A percentile compares a stretch with the other conserved stretches of the same genome.
These are phyloP conservation scores for Tachyglossus aculeatus DNA, from an alignment of 2,797 vertebrate species.

Conservation along the genomic window DNA sequence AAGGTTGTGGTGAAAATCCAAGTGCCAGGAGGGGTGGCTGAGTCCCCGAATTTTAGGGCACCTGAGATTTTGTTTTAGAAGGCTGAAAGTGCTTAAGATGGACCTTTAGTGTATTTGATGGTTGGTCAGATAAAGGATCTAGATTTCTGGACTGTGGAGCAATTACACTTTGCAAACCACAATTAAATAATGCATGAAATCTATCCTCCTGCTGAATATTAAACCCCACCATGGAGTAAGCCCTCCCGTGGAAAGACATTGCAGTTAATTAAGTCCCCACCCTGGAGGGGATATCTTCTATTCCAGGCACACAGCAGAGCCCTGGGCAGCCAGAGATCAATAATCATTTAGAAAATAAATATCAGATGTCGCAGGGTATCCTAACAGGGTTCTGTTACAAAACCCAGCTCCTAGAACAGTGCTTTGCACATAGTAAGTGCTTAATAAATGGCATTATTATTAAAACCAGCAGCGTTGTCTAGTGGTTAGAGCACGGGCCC, in stretches of 20 bases:
- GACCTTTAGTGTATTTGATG: neutral
- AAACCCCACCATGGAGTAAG: neutral
- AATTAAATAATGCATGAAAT: neutral
- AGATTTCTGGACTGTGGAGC: constrained; percentile 16
- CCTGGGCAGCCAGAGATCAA: neutral
- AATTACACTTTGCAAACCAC: constrained; percentile 24
- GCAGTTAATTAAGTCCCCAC: constrained; percentile 15
- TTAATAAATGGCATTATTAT: too few relatives aligned
- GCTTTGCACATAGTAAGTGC: too few relatives aligned
- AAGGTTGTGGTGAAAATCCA: too few relatives aligned
- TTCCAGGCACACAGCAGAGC: neutral
- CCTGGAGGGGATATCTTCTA: neutral
- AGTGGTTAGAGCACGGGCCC: too few relatives aligned
- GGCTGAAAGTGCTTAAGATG: neutral
- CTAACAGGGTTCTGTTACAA: too few relatives aligned
- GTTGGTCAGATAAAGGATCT: constrained; percentile 17
- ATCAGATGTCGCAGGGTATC: neutral
- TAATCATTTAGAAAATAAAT: neutral
- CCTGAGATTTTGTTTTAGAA: too few relatives aligned
- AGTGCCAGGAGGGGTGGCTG: too few relatives aligned
- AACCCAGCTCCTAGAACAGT: too few relatives aligned
- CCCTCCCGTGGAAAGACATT: neutral
- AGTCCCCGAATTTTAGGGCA: too few relatives aligned
- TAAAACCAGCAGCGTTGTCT: too few relatives aligned
- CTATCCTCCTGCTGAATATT: constrained; percentile 18